A percentile compares a stretch with the other conserved stretches of the same genome.
Conservation (phyloP, 2,113 vertebrate species). For the Dromas ardeola region DNA sequence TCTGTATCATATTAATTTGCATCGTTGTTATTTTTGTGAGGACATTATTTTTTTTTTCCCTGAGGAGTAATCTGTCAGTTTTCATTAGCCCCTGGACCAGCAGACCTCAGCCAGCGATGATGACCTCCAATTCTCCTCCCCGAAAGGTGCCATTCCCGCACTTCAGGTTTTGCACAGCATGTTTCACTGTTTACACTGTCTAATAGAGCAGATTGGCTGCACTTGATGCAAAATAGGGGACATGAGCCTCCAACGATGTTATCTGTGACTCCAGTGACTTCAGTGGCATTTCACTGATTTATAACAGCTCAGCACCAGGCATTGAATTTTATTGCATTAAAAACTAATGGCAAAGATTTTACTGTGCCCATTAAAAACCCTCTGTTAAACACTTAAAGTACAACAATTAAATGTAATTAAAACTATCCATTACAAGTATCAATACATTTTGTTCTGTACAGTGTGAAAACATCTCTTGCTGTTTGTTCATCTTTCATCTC, state of each 20-base stretch:
- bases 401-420: conserved; percentile 7
- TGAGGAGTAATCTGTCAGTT: conserved; percentile 29
- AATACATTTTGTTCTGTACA: not conserved
- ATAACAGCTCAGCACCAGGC: not conserved
- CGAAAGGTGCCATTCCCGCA: not conserved
- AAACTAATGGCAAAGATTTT: not conserved
- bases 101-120: not conserved
- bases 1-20: conserved; percentile 29
- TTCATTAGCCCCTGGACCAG: not conserved
- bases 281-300: not conserved
- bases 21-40: conserved; percentile 29
- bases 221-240: not conserved
- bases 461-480: not conserved
- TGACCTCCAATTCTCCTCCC: conserved; percentile 18
- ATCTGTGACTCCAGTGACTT: not conserved
- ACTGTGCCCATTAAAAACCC: not conserved
- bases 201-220: not conserved
- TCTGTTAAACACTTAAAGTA: not conserved
- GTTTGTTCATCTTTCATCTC: conserved; percentile 10
- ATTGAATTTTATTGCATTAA: not conserved
- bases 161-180: not conserved
- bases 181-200: not conserved
- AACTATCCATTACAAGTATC: conserved; percentile 1
- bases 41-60: not conserved
- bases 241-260: not conserved